Evolutionary conservation across 2,888 invertebrate species (phyloP).

Genomic region (Cynaeus angustus): DNA sequence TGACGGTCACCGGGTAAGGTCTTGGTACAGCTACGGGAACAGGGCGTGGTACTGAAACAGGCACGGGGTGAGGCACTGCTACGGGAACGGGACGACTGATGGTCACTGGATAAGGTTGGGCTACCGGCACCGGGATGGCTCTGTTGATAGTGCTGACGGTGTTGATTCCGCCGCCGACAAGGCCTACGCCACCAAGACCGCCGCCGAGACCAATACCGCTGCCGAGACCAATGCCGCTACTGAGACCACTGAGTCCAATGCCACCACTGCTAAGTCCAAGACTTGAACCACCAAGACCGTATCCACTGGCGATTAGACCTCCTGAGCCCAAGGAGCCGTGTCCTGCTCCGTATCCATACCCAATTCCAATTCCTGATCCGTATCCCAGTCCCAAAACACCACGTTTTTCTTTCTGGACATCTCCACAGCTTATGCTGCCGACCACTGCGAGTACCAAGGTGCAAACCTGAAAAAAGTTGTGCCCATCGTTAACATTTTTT

Average conservation of each 20-base stretch:
- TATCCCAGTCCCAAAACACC: conserved; percentile 63
- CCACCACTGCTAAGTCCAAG: conserved; percentile 46
- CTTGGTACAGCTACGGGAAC: conserved; percentile 62
- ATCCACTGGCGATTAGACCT: conserved; percentile 48
- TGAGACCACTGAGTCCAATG: conserved; percentile 44
- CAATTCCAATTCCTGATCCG: conserved; percentile 49
- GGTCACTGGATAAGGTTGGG: conserved; percentile 65
- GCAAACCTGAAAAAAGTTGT: conserved; percentile 57
- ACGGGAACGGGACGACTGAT: conserved; percentile 70
- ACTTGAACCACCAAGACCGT: conserved; percentile 52
- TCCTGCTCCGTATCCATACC: conserved; percentile 21
- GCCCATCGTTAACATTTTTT: neutral
- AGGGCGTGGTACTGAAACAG: conserved; percentile 67
- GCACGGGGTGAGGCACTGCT: conserved; percentile 66
- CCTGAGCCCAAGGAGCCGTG: conserved; percentile 52
- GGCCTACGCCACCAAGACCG: conserved; percentile 51
- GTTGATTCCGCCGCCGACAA: conserved; percentile 57
- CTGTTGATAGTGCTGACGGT: conserved; percentile 69
- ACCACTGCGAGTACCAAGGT: conserved; percentile 58
- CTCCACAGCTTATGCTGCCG: conserved; percentile 56
- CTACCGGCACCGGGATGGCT: conserved; percentile 74
- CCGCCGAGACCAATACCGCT: conserved; percentile 54
- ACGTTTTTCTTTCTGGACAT: conserved; percentile 66
- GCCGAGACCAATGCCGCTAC: conserved; percentile 52
- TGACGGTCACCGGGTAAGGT: conserved; percentile 65